These are phyloP conservation scores for Manis crassicaudata DNA, from an alignment of 2,797 vertebrate species.

Conservation along the genomic window DNA sequence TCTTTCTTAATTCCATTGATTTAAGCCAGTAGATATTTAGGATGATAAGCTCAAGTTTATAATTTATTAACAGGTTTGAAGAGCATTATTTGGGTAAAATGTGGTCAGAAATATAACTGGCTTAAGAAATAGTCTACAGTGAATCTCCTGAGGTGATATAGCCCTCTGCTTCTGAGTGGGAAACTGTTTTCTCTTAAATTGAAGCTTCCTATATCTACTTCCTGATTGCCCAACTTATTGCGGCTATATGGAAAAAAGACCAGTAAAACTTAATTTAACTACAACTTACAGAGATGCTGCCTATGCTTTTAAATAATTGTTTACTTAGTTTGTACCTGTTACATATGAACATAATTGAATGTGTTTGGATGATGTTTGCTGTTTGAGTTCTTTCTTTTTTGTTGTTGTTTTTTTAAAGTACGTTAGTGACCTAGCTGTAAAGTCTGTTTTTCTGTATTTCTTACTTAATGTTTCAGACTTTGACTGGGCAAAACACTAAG, in stretches of 20 bases:
- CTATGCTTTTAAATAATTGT: constrained; percentile 50
- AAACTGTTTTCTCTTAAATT: constrained; percentile 55
- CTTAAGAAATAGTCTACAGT: constrained; percentile 30
- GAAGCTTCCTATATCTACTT: constrained; percentile 53
- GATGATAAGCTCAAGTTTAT: constrained; percentile 23
- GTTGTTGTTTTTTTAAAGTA: neutral
- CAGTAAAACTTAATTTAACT: constrained; percentile 15
- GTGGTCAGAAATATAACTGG: constrained; percentile 38
- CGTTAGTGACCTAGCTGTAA: neutral
- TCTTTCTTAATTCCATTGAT: constrained; percentile 58
- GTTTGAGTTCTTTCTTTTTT: neutral
- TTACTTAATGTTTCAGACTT: constrained; percentile 75
- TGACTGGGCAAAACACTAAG: constrained; percentile 62
- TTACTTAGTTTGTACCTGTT: constrained; percentile 61
- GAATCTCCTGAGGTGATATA: constrained; percentile 34
- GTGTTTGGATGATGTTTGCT: constrained; percentile 29
- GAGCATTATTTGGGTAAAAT: constrained; percentile 50
- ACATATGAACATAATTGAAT: constrained; percentile 57
- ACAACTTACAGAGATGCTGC: constrained; percentile 49
- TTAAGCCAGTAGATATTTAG: constrained; percentile 46
- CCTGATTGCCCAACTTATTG: constrained; percentile 40
- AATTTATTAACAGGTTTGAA: constrained; percentile 54
- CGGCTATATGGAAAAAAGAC: constrained; percentile 44
- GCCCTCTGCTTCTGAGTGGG: constrained; percentile 51
- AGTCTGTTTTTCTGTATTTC: constrained; percentile 42